A percentile compares a stretch with the other conserved stretches of the same genome.
Evolutionary conservation across 2,888 invertebrate species (phyloP).

Genomic region (Altica lythri): DNA sequence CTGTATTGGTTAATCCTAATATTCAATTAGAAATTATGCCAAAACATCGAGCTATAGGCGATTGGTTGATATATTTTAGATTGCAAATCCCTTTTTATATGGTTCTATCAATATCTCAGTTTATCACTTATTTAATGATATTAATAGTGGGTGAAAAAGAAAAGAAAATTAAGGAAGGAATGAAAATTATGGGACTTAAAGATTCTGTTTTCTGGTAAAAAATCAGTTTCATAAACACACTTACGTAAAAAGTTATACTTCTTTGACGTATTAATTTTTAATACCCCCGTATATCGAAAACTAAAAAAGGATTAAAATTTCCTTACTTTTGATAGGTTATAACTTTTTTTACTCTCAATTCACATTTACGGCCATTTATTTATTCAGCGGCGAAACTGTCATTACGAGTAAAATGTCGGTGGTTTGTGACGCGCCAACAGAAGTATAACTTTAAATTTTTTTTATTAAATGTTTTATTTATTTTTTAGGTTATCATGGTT

Average conservation of each 20-base stretch:
- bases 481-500: slow-evolving; percentile 80
- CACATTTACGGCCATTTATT: slow-evolving; percentile 1
- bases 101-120: slow-evolving; percentile 81
- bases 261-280: too few species aligned
- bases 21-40: slow-evolving; percentile 73
- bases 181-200: slow-evolving; percentile 85
- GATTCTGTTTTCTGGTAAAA: slow-evolving; percentile 81
- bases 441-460: too few species aligned
- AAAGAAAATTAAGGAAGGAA: slow-evolving; percentile 83
- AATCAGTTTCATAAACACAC: too few species aligned
- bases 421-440: too few species aligned
- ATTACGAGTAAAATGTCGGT: too few species aligned
- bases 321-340: too few species aligned
- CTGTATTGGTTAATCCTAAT: slow-evolving; percentile 61
- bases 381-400: too few species aligned
- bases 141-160: slow-evolving; percentile 86
- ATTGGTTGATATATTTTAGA: slow-evolving; percentile 75
- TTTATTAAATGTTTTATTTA: too few species aligned
- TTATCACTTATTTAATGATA: slow-evolving; percentile 80
- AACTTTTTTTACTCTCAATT: too few species aligned
- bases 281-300: too few species aligned
- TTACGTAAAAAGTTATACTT: too few species aligned
- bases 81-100: slow-evolving; percentile 80
- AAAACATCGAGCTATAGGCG: slow-evolving; percentile 73
- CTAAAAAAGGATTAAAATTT: too few species aligned